Base-by-base conservation (phyloP, 2,113 vertebrate species). In the Uropsilus gracilis region DNA sequence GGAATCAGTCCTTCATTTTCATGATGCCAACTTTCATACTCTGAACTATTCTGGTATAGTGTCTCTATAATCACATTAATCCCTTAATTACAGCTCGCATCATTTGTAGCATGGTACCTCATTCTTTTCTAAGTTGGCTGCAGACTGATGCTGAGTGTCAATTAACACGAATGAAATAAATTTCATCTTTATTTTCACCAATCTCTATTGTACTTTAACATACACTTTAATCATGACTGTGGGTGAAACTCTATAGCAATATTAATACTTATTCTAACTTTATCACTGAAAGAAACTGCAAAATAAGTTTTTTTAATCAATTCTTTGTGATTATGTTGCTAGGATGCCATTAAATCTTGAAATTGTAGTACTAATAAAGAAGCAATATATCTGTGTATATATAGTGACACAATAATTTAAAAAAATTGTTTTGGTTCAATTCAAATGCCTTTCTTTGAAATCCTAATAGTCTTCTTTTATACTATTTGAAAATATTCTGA, bases 1-100 rank as follows among this genome's bases (percentile, higher is more conserved):
- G 24, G 8, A 91, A 50, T 87, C 30, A 68, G 86, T 30, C 34
- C 44, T 39, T 55, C 10, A 71, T 91, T 91, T 91, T 94, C 83
- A 46, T 61, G 61, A 89, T 89, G 68, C 26, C 18, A 95, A 71
- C 48, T 80, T 80, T 72, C 42, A 55, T 82, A 28, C 5, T 77
- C 39, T 90, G 26, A 80, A 84, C 59, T 92, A 37, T 42, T 80
- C 46, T 69, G 68, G 80, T 0, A 20, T 7, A 16, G 44, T 84
- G 1, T 88, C 32, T 48, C 12, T 61, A 48, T 46, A 37, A 86
- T 71, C 39, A 48, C 12, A 32, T 83, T 39, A 66, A 34, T 69
- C 24, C 44, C 24, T 87, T 46, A 26, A 68, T 61, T 78, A 50
- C 10, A 53, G 1, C 44, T 14, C 37, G n/a, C 6, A 32, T 88